Evolutionary conservation across 2,888 invertebrate genomes (phyloP).

Genomic region (Cecidostiba fungosa): DNA sequence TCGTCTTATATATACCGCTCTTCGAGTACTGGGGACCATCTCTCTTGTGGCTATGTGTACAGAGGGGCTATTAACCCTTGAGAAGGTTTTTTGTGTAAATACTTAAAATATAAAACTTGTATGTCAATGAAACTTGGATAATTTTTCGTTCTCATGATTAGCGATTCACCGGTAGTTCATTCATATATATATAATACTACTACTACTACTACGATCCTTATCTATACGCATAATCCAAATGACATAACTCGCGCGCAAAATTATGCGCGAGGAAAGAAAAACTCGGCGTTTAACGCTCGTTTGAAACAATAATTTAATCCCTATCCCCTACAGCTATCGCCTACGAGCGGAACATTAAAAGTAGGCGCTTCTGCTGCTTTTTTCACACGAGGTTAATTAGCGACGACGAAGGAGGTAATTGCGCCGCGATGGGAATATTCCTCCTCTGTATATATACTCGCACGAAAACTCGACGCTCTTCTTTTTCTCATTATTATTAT

Average conservation of each 20-base stretch:
- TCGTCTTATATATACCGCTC: background rate
- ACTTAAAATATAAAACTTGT: too few species aligned
- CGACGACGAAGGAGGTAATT: background rate
- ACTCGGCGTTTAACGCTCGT: slow-evolving; percentile 17
- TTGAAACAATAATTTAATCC: background rate
- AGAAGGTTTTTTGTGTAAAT: background rate
- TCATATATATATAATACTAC: background rate
- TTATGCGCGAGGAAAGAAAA: background rate
- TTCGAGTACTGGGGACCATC: too few species aligned
- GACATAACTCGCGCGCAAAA: background rate
- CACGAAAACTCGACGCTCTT: background rate
- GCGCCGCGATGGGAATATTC: slow-evolving; percentile 46
- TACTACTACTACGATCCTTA: too few species aligned
- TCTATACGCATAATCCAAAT: background rate
- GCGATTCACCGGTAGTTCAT: background rate
- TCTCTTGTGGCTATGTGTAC: background rate
- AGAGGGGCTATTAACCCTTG: slow-evolving; percentile 18
- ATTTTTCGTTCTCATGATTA: background rate
- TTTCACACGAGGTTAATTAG: slow-evolving; percentile 56
- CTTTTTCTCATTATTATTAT: background rate
- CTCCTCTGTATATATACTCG: background rate
- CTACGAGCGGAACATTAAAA: slow-evolving; percentile 20
- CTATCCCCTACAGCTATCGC: background rate
- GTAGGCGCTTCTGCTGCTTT: slow-evolving; percentile 26
- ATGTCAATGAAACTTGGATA: too few species aligned